These are phyloP conservation scores for Gambusia affinis DNA, from an alignment of 2,113 vertebrate species.

Conservation along the genomic window DNA sequence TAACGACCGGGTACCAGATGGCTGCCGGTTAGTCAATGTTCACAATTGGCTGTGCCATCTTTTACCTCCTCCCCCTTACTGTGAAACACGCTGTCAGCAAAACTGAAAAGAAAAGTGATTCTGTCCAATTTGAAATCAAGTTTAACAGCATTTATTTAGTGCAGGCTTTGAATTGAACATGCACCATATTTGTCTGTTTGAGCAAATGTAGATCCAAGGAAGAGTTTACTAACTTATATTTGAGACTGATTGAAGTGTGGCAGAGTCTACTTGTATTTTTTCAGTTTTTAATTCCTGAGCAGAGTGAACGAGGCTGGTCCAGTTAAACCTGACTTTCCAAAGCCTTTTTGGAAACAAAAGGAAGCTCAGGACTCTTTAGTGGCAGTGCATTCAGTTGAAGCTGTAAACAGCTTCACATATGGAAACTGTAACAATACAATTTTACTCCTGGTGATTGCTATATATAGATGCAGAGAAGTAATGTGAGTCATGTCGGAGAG, in stretches of 20 bases:
- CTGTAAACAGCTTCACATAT: slow-evolving; percentile 55
- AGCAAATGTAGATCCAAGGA: slow-evolving; percentile 19
- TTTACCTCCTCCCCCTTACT: slow-evolving; percentile 16
- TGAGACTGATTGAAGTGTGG: slow-evolving; percentile 18
- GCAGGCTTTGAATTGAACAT: slow-evolving; percentile 23
- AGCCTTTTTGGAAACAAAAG: slow-evolving; percentile 37
- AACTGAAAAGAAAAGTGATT: slow-evolving; percentile 26
- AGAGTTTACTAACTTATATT: slow-evolving; percentile 12
- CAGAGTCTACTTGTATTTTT: slow-evolving; percentile 30
- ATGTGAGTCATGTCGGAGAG: slow-evolving; percentile 19
- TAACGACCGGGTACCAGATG: slow-evolving; percentile 64
- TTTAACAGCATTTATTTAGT: slow-evolving; percentile 17
- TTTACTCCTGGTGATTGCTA: slow-evolving; percentile 49
- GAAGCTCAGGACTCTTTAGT: slow-evolving; percentile 32
- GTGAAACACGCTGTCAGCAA: slow-evolving; percentile 40
- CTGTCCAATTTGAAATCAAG: slow-evolving; percentile 18
- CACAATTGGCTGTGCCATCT: slow-evolving; percentile 27
- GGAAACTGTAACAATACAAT: slow-evolving; percentile 57
- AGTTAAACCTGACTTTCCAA: slow-evolving; percentile 47
- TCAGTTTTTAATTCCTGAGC: slow-evolving; percentile 61
- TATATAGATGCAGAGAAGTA: slow-evolving; percentile 45
- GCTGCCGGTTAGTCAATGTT: slow-evolving; percentile 50
- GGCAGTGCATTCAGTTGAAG: slow-evolving; percentile 70
- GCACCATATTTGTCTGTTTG: slow-evolving; percentile 26
- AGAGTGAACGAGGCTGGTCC: slow-evolving; percentile 44